These are phyloP conservation scores for Adineta ricciae DNA, from an alignment of 2,888 invertebrate genomes.

Conservation along the genomic window DNA sequence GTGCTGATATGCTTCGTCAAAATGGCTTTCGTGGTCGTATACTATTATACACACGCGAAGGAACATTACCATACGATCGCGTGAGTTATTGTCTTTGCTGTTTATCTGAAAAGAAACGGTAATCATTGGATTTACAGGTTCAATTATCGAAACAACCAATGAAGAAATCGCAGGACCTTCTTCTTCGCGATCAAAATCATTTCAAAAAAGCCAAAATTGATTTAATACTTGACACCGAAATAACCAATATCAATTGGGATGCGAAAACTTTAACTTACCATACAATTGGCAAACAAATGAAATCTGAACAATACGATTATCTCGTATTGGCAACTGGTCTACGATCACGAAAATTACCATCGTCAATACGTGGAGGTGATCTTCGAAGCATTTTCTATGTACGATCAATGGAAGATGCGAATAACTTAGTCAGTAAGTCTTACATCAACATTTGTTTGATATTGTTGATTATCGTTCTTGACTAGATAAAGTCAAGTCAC, in stretches of 20 bases:
- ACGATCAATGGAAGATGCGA: slow-evolving; percentile 6
- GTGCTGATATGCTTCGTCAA: slow-evolving; percentile 77
- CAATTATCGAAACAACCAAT: slow-evolving; percentile 5
- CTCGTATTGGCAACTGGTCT: slow-evolving; percentile 73
- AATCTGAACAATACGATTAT: slow-evolving; percentile 61
- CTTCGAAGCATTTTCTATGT: neutral
- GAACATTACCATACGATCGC: slow-evolving; percentile 76
- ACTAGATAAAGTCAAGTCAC: neutral
- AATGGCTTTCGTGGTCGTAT: slow-evolving; percentile 75
- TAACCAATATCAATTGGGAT: neutral
- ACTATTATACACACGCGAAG: slow-evolving; percentile 69
- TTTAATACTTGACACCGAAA: neutral
- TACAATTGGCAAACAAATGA: slow-evolving; percentile 6
- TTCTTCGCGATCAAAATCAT: neutral
- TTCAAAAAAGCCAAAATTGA: slow-evolving; percentile 13
- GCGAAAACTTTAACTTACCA: neutral
- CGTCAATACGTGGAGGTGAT: neutral
- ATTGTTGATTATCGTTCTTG: too few species aligned
- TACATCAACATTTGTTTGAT: too few species aligned
- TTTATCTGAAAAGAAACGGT: neutral
- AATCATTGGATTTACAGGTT: neutral
- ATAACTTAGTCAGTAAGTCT: neutral
- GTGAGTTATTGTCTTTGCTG: slow-evolving; percentile 47
- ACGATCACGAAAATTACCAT: neutral
- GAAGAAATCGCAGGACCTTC: neutral